Evolutionary conservation across 2,797 vertebrate genomes (phyloP).

Genomic region (Vireo griseus): DNA sequence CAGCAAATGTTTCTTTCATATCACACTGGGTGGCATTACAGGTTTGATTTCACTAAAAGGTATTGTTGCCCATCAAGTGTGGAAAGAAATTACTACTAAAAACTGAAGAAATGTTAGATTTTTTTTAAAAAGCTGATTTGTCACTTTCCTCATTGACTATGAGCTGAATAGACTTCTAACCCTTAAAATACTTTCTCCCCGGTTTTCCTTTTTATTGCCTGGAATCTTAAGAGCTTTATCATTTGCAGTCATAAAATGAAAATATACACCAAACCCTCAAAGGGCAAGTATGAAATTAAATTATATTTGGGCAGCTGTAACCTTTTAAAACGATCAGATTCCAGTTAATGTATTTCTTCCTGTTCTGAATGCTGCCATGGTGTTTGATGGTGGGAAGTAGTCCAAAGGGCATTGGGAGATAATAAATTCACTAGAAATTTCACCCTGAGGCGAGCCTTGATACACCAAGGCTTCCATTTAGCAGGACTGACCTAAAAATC

Average conservation of each 20-base stretch:
- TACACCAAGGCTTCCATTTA: constrained; percentile 78
- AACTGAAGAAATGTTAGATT: constrained; percentile 56
- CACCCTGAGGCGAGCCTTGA: constrained; percentile 75
- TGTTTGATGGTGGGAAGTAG: constrained; percentile 82
- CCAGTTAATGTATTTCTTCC: constrained; percentile 84
- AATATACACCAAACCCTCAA: constrained; percentile 85
- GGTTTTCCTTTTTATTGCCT: constrained; percentile 76
- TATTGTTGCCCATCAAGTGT: neutral
- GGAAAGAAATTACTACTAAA: constrained; percentile 22
- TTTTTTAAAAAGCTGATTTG: constrained; percentile 55
- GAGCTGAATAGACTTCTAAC: constrained; percentile 73
- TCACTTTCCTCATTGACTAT: constrained; percentile 67
- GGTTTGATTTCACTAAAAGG: constrained; percentile 30
- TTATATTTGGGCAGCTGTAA: constrained; percentile 86
- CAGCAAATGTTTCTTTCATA: neutral
- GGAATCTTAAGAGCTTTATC: constrained; percentile 82
- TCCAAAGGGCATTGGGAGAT: constrained; percentile 82
- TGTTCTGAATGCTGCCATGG: constrained; percentile 80
- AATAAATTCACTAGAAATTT: constrained; percentile 83
- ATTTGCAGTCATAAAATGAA: constrained; percentile 85
- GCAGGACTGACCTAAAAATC: constrained; percentile 79
- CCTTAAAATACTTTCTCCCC: constrained; percentile 75
- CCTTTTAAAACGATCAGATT: constrained; percentile 83
- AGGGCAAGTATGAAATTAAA: constrained; percentile 86
- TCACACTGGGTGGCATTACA: constrained; percentile 17